phyloP scores from a whole-genome alignment of 2,888 invertebrate genomes.

The Cantharis nigra region DNA sequence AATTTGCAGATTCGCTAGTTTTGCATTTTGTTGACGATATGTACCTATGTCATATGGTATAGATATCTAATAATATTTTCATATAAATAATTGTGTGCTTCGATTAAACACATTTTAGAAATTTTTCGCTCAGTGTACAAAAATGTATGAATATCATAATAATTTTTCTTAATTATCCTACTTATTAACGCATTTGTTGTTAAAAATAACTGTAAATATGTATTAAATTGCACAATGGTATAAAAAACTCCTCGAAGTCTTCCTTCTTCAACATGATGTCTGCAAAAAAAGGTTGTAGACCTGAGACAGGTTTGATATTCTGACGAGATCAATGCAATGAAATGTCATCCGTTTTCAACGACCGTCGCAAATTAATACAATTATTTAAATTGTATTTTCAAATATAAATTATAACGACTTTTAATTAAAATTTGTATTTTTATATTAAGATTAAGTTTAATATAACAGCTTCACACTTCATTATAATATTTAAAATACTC shows the following conservation, averaged over 20 bases:
- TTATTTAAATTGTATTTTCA: background rate
- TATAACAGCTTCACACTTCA: background rate
- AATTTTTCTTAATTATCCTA: background rate
- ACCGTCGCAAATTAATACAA: background rate
- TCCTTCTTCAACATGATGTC: background rate
- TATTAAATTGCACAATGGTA: background rate
- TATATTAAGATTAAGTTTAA: background rate
- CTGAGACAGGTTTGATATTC: background rate
- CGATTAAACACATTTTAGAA: too few species aligned
- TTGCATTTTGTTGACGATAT: too few species aligned
- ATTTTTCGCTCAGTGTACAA: too few species aligned
- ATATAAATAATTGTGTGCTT: too few species aligned
- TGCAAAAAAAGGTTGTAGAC: background rate
- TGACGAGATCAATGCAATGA: background rate
- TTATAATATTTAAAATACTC: background rate
- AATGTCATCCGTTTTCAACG: background rate
- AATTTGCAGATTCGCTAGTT: too few species aligned
- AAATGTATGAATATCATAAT: background rate
- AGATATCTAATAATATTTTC: too few species aligned
- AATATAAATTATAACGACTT: background rate
- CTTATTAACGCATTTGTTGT: background rate
- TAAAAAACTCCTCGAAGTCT: background rate
- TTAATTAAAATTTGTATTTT: background rate
- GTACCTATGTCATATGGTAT: too few species aligned
- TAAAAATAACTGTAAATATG: background rate